Conservation (phyloP, 2,797 vertebrate genomes). For the Naso thynnoides region DNA sequence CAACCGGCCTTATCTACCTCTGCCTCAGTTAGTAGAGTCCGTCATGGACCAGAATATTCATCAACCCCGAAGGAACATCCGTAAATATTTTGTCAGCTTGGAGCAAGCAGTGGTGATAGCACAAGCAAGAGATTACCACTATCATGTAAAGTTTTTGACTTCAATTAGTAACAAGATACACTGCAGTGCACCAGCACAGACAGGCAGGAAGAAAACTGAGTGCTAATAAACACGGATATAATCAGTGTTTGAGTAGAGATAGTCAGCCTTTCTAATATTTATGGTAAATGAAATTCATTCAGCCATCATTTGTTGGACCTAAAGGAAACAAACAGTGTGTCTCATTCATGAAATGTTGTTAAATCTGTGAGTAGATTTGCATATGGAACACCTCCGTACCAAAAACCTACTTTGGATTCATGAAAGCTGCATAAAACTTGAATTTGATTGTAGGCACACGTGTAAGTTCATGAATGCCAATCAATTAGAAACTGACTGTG, state of each 20-base stretch:
- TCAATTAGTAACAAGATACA: background rate
- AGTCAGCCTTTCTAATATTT: no score
- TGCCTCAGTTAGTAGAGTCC: background rate
- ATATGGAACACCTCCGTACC: no score
- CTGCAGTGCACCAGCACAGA: background rate
- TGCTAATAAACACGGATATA: background rate
- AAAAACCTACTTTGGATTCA: no score
- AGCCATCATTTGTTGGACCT: background rate
- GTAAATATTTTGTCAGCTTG: background rate
- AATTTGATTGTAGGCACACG: no score
- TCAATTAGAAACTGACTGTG: no score
- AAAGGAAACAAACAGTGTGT: background rate
- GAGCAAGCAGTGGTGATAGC: background rate
- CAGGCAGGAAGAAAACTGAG: background rate
- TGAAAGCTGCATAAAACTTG: no score
- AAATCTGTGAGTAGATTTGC: no score
- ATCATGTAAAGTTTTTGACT: background rate
- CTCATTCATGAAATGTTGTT: no score
- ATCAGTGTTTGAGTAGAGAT: background rate
- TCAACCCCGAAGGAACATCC: background rate
- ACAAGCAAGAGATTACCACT: background rate
- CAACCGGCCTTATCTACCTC: no score
- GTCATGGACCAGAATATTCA: background rate
- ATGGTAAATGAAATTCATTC: background rate
- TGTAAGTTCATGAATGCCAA: no score